Percentiles rank a stretch among this genome's conserved stretches.
Conservation (phyloP, 2,113 vertebrate species). For the Nothoprocta perdicaria region DNA sequence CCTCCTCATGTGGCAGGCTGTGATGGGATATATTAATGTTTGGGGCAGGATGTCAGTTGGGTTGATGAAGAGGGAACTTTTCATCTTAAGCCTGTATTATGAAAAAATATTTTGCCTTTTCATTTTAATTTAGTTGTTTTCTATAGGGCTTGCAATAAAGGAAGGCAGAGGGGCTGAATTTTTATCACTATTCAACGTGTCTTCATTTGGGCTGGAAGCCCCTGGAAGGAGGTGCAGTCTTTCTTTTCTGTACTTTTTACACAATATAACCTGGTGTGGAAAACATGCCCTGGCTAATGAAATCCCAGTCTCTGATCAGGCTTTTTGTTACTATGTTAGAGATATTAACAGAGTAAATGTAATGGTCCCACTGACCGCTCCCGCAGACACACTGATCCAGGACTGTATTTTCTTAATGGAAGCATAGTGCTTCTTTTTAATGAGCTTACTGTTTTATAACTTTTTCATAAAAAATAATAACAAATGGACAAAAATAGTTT, state of each 20-base stretch:
- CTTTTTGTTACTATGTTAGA: not conserved
- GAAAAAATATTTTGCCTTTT: fast-evolving
- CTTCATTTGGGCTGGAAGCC: not conserved
- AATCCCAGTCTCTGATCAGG: not conserved
- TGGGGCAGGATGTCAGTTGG: not conserved
- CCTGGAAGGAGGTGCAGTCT: not conserved
- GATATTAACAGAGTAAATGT: too few relatives aligned
- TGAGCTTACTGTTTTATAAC: not conserved
- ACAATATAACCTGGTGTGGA: not conserved
- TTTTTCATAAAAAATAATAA: not conserved
- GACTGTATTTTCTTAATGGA: not conserved
- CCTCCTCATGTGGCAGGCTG: fast-evolving
- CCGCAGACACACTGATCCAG: not conserved
- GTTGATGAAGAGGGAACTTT: not conserved
- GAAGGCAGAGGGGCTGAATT: not conserved
- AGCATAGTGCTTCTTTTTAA: not conserved
- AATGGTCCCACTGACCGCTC: not conserved
- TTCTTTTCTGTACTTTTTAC: not conserved
- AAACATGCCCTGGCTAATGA: not conserved
- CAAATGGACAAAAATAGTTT: not conserved
- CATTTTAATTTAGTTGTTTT: not conserved
- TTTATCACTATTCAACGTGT: not conserved
- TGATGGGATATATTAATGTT: not conserved
- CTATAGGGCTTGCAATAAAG: not conserved
- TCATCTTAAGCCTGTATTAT: not conserved